These are phyloP conservation scores for Macrotus californicus DNA, from an alignment of 2,113 vertebrate genomes.

Conservation along the genomic window DNA sequence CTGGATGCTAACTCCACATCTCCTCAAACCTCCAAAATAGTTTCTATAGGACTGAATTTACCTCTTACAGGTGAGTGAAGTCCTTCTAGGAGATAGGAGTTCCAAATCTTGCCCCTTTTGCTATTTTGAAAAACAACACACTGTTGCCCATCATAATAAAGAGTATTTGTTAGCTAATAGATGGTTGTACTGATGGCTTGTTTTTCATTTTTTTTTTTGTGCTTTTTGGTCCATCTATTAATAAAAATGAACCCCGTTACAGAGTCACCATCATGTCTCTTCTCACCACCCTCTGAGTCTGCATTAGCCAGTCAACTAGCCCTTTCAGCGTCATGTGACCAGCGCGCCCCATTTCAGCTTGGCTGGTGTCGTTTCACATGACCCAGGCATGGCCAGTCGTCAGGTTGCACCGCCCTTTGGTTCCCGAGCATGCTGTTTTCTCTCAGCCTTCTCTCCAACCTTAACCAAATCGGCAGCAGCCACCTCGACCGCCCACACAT, in stretches of 20 bases:
- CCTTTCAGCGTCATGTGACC: conserved; percentile 99
- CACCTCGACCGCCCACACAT: conserved; percentile 92
- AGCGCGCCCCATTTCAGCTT: conserved; percentile 98
- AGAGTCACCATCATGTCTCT: conserved; percentile 99
- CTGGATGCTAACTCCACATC: conserved; percentile 74
- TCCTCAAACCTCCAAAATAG: conserved; percentile 75
- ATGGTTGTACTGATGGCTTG: conserved; percentile 93
- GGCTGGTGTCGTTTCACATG: conserved; percentile 99
- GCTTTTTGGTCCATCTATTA: conserved; percentile 98
- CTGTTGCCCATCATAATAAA: conserved; percentile 78
- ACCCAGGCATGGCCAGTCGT: conserved; percentile 99
- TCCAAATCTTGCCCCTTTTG: conserved; percentile 79
- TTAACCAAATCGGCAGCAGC: conserved; percentile 96
- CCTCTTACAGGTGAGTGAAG: conserved; percentile 83
- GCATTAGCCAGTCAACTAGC: conserved; percentile 99
- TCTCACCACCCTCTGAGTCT: conserved; percentile 99
- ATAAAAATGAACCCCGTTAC: conserved; percentile 99
- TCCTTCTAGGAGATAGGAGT: conserved; percentile 77
- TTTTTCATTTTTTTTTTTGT: conserved; percentile 94
- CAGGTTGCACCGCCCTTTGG: conserved; percentile 99
- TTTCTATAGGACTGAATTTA: conserved; percentile 81
- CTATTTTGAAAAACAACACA: conserved; percentile 79
- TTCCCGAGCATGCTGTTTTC: conserved; percentile 99
- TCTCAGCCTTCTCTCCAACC: conserved; percentile 98
- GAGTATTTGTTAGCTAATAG: conserved; percentile 87